These are phyloP conservation scores for Orthosia gracilis DNA, from an alignment of 2,888 invertebrate genomes.

Conservation along the genomic window DNA sequence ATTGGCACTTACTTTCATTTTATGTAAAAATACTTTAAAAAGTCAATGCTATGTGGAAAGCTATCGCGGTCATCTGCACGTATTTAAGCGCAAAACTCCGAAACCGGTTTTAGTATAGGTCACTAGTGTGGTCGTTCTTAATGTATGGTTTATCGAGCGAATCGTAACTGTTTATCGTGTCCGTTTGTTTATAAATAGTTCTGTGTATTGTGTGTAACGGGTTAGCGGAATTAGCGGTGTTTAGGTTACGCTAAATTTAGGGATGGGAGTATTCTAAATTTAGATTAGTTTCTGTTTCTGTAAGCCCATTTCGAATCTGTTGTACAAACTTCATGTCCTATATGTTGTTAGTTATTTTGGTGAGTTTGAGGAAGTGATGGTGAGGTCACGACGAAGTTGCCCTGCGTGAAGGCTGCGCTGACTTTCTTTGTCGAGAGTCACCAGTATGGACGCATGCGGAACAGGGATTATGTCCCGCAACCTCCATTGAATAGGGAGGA, in stretches of 20 bases:
- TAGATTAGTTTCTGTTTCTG: background rate
- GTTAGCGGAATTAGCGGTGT: constrained; percentile 10
- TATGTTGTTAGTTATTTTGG: no score
- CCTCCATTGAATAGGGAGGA: no score
- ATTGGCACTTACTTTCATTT: constrained; percentile 39
- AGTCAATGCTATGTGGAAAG: constrained; percentile 47
- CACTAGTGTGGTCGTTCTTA: constrained; percentile 20
- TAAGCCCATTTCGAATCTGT: background rate
- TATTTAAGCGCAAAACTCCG: constrained; percentile 1
- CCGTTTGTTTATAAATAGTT: constrained; percentile 28
- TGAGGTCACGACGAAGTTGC: no score
- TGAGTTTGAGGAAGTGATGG: no score
- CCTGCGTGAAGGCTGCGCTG: no score
- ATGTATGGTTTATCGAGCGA: constrained; percentile 5
- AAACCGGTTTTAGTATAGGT: constrained; percentile 49
- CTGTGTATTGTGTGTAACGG: constrained; percentile 7
- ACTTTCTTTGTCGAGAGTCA: no score
- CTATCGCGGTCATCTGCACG: constrained; percentile 41
- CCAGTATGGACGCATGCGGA: no score
- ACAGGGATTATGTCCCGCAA: no score
- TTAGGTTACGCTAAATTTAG: constrained; percentile 18
- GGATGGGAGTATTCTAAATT: background rate
- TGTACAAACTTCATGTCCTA: background rate
- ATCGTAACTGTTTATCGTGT: constrained; percentile 36
- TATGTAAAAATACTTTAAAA: constrained; percentile 26